Percentiles rank a stretch among this genome's conserved stretches.
Evolutionary conservation across 2,888 invertebrate genomes (phyloP).

Genomic region (Anoncus sp.): DNA sequence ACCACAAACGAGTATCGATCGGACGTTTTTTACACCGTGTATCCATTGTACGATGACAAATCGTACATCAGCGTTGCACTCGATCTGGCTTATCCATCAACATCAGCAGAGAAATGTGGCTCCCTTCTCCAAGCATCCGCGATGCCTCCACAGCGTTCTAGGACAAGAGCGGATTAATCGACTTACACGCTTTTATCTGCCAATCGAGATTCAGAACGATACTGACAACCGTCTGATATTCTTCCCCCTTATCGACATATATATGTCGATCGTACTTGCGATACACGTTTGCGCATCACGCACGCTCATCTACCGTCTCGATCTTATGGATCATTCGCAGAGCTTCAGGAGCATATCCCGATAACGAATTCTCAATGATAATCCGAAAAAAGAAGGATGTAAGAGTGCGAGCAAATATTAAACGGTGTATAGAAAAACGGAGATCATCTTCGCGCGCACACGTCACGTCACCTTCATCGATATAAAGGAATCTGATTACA

Average conservation of each 20-base stretch:
- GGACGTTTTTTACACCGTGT: constrained; percentile 36
- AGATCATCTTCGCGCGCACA: constrained; percentile 20
- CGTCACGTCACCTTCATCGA: constrained; percentile 27
- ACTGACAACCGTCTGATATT: constrained; percentile 28
- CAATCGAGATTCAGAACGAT: constrained; percentile 50
- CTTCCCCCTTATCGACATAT: constrained; percentile 16
- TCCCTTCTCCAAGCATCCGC: constrained; percentile 8
- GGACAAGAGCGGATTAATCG: constrained; percentile 54
- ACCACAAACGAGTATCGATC: no score
- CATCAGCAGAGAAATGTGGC: constrained; percentile 65
- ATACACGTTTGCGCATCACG: constrained; percentile 13
- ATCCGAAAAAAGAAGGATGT: constrained; percentile 27
- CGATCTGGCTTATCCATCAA: constrained; percentile 74
- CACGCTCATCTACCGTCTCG: constrained; percentile 7
- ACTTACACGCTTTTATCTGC: constrained; percentile 31
- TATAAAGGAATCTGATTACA: constrained; percentile 23
- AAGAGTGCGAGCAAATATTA: constrained; percentile 10
- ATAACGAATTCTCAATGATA: constrained; percentile 55
- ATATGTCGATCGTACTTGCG: constrained; percentile 28
- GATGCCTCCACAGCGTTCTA: no score
- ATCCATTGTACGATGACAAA: constrained; percentile 77
- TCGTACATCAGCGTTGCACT: constrained; percentile 71
- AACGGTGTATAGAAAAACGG: neutral
- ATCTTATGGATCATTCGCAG: neutral
- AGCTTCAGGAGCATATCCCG: constrained; percentile 13